Evolutionary conservation across 2,888 invertebrate species (phyloP), one percentile per base, ranked within the genome.

Genomic region (Lithophane leautieri): DNA sequence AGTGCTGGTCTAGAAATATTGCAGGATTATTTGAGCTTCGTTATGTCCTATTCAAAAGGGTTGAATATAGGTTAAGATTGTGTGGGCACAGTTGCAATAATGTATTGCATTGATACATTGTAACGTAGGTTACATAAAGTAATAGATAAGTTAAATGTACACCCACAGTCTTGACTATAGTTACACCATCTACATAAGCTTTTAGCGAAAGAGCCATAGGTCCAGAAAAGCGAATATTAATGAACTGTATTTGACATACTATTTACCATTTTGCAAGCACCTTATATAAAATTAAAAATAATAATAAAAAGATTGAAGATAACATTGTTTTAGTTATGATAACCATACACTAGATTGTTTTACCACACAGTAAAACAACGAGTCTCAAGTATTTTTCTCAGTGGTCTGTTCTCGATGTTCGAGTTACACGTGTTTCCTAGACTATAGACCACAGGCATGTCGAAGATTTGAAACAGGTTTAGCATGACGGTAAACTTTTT

Each of bases 41-140:
- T 80, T 71, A 81, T 25, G 52, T 9, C 2, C 25, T 70, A 70
- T 81, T 81, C 78, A 82, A 62, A 62, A 82, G 62, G 58, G 25
- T 67, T 81, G 16, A 14, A 67, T 81, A 40, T 47, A 65, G 54
- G 63, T 44, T 56, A 19, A 54, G 28, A 40, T 63, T 54, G 4
- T 56, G 25, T 34, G 4, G 34, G 25, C 22, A 1, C 16, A 22
- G 34, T n/a, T 40, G 44, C 25, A 40, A 25, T 62, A 50, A 44
- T 50, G 19, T 40, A 4, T 4, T 50, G 44, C 16, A 42, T 44
- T 52, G 34, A 28, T 60, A 52, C 25, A 22, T 47, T 25, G 60
- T 40, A 22, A 34, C 8, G 1, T 8, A 22, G 11, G 47, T 8
- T 8, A n/a, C 28, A 56, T 56, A 0, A 25, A 65, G 19, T 44